Percentiles rank a stretch among this genome's conserved stretches.
phyloP scores from a whole-genome alignment of 2,888 invertebrate genomes.

The Dioctria rufipes region DNA sequence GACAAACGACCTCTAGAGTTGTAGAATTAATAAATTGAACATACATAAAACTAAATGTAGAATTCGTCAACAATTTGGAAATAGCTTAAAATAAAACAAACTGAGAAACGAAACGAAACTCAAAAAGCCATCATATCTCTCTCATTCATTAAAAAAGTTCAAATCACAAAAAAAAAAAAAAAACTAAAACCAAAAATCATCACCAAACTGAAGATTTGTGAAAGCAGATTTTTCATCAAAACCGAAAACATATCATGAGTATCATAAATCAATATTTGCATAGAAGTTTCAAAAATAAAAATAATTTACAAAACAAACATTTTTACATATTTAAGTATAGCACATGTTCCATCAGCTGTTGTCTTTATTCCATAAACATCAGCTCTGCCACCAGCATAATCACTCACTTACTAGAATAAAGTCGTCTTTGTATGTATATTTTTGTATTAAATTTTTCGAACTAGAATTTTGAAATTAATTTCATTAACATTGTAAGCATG shows the following conservation, averaged over 20 bases:
- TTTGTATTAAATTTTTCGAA: slow-evolving; percentile 34
- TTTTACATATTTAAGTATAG: not conserved
- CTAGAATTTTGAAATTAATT: not conserved
- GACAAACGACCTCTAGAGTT: too few relatives aligned
- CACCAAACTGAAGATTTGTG: not conserved
- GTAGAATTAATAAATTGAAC: too few relatives aligned
- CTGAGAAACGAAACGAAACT: too few relatives aligned
- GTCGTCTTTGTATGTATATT: slow-evolving; percentile 9
- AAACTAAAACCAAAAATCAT: not conserved
- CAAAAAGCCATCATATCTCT: slow-evolving; percentile 20
- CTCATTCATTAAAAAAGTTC: slow-evolving; percentile 38
- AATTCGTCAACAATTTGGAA: too few relatives aligned
- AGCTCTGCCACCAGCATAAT: slow-evolving; percentile 20
- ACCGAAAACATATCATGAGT: slow-evolving; percentile 31
- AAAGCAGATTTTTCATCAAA: slow-evolving; percentile 17
- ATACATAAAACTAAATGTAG: too few relatives aligned
- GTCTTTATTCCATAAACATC: slow-evolving; percentile 11
- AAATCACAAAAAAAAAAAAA: slow-evolving; percentile 11
- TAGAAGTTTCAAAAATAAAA: not conserved
- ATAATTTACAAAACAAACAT: not conserved
- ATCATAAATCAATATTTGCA: not conserved
- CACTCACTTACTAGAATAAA: not conserved
- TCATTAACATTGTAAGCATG: not conserved
- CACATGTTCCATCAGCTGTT: slow-evolving; percentile 3
- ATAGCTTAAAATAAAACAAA: too few relatives aligned